Base-by-base conservation (phyloP, 1,140 invertebrate species). In the Caenorhabditis latens region DNA sequence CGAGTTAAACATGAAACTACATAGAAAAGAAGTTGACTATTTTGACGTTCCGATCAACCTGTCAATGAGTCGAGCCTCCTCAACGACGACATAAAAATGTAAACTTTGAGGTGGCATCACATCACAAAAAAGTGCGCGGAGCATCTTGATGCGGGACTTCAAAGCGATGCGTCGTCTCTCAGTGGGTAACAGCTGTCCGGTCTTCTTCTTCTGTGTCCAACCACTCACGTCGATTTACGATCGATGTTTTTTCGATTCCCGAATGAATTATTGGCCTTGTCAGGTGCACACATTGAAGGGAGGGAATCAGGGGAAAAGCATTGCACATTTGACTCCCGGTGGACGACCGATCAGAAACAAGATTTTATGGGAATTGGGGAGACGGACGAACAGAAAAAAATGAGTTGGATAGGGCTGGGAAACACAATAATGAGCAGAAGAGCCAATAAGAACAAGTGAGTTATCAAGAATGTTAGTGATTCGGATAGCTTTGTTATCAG, bases 211-310 rank as follows among this genome's bases (percentile, higher is more conserved):
- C 61, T 32, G 11, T 63, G 21, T 32, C 24, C 61, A 32, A 79
- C 71, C 71, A 14, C 71, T 21, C 40, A 71, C 65, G 61, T 79
- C 71, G 71, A 79, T 79, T 79, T 79, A 79, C 71, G 71, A 79
- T 79, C 71, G 71, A 79, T 79, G 71, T 79, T 79, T 79, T 79
- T 79, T 79, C 71, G 71, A 79, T 79, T 79, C 43, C 71, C 71
- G n/a, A 46, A 79, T 79, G 71, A 79, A 79, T 79, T 79, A 79
- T 79, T 79, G 71, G 43, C 46, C 19, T 48, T 79, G 71, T 79
- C 71, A 79, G 71, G 71, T 79, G 71, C 71, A 79, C 71, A 53
- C 71, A 50, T 24, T 50, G 71, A 53, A n/a, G 11, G 6, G n/a
- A 19, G 8, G 21, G 57, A 32, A 63, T 11, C 5, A 63, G 61